These are phyloP conservation scores for Aleiodes alternator DNA, from an alignment of 2,888 invertebrate species.

Conservation along the genomic window DNA sequence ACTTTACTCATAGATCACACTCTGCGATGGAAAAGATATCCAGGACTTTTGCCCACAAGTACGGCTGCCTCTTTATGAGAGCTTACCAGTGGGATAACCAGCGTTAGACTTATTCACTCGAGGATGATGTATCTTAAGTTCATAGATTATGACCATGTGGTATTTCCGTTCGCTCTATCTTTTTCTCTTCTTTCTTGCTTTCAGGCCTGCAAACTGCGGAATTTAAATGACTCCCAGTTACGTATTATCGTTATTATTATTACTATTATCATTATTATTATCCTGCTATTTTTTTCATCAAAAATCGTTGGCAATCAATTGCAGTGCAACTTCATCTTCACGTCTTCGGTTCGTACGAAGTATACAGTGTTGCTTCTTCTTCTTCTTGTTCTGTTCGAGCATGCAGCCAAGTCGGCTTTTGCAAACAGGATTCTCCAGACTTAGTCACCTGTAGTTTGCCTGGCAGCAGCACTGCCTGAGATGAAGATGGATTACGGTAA, in stretches of 20 bases:
- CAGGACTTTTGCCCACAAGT: conserved; percentile 29
- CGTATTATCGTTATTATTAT: conserved; percentile 10
- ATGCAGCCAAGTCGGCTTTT: conserved; percentile 18
- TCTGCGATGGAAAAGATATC: conserved; percentile 53
- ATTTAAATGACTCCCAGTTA: conserved; percentile 2
- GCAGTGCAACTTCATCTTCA: conserved; percentile 24
- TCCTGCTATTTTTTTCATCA: not conserved
- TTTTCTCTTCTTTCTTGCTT: conserved; percentile 16
- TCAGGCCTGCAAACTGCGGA: conserved; percentile 4
- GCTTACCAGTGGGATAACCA: conserved; percentile 16
- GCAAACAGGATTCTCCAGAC: conserved; percentile 38
- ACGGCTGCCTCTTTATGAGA: conserved; percentile 12
- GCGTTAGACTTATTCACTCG: conserved; percentile 1
- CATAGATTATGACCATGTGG: conserved; percentile 19
- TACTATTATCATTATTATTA: conserved; percentile 9
- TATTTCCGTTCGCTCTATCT: conserved; percentile 20
- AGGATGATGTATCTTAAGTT: conserved; percentile 11
- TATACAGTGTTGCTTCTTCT: not conserved
- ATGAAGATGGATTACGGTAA: conserved; percentile 48
- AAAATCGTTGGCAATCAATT: not conserved
- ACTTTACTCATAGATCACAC: conserved; percentile 61
- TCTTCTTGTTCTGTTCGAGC: not conserved
- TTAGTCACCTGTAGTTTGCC: conserved; percentile 38
- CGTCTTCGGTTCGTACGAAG: not conserved
- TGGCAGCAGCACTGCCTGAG: conserved; percentile 23